These are phyloP conservation scores for Ethmia dodecea DNA, from an alignment of 2,888 invertebrate species.

Conservation along the genomic window DNA sequence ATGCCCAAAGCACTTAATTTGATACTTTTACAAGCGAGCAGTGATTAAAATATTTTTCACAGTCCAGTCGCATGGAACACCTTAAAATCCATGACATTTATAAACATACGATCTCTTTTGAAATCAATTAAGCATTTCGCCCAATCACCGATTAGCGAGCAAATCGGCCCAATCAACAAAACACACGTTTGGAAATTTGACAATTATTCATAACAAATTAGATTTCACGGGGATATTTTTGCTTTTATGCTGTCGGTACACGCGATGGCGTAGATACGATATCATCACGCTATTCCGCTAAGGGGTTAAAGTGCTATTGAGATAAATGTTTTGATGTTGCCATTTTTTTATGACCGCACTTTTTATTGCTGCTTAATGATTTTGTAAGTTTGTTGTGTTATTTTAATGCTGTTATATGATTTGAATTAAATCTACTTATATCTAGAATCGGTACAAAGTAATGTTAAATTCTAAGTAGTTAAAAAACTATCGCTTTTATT, in stretches of 20 bases:
- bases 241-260: slow-evolving; percentile 46
- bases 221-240: slow-evolving; percentile 38
- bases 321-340: slow-evolving; percentile 32
- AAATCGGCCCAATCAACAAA: slow-evolving; percentile 33
- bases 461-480: too few relatives aligned
- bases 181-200: slow-evolving; percentile 29
- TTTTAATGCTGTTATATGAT: too few relatives aligned
- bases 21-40: too few relatives aligned
- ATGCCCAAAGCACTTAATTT: too few relatives aligned
- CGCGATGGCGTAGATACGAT: slow-evolving; percentile 39
- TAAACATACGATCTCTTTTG: slow-evolving; percentile 46
- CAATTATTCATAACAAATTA: slow-evolving; percentile 33
- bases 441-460: too few relatives aligned
- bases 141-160: slow-evolving; percentile 21
- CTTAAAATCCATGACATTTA: slow-evolving; percentile 59
- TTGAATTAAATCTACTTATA: too few relatives aligned
- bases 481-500: too few relatives aligned
- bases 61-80: too few relatives aligned
- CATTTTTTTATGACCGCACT: slow-evolving; percentile 13
- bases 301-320: slow-evolving; percentile 37
- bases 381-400: too few relatives aligned
- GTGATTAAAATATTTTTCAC: too few relatives aligned
- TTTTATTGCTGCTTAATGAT: neutral
- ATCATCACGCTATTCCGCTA: slow-evolving; percentile 37
- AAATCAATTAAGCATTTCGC: slow-evolving; percentile 43